Evolutionary conservation across 2,113 vertebrate genomes (phyloP).

Genomic region (Gorsachius goisagi): DNA sequence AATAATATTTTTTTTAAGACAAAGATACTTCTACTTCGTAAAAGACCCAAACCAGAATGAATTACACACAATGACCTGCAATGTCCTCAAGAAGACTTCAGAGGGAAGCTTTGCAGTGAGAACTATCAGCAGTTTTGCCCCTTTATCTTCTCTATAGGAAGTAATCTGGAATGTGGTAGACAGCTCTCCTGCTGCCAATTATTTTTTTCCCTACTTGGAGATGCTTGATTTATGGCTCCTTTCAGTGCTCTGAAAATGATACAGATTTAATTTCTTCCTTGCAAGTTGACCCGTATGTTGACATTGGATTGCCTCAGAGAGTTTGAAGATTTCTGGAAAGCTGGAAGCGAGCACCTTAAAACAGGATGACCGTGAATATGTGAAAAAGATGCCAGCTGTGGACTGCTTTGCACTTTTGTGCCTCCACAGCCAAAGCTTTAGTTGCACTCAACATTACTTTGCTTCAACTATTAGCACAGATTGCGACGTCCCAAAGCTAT

Average conservation of each 20-base stretch:
- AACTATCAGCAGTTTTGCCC: not conserved
- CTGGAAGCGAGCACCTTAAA: not conserved
- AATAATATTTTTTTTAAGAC: not conserved
- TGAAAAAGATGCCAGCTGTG: not conserved
- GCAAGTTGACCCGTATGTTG: not conserved
- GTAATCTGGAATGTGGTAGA: not conserved
- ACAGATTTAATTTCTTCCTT: conserved; percentile 21
- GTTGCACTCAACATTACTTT: not conserved
- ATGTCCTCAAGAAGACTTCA: not conserved
- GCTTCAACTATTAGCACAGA: not conserved
- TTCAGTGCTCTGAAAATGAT: not conserved
- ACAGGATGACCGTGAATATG: not conserved
- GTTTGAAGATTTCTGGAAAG: not conserved
- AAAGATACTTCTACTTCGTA: not conserved
- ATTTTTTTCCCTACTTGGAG: not conserved
- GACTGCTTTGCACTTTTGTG: not conserved
- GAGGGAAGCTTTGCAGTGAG: not conserved
- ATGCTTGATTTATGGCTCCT: not conserved
- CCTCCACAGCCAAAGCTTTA: not conserved
- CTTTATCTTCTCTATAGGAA: not conserved
- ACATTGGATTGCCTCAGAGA: not conserved
- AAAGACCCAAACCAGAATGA: not conserved
- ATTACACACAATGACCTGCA: not conserved
- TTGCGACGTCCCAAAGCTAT: not conserved
- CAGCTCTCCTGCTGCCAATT: not conserved